Percentiles rank a stretch among this genome's conserved stretches.
phyloP scores from a whole-genome alignment of 2,888 invertebrate genomes.

The Mythimna pallens region DNA sequence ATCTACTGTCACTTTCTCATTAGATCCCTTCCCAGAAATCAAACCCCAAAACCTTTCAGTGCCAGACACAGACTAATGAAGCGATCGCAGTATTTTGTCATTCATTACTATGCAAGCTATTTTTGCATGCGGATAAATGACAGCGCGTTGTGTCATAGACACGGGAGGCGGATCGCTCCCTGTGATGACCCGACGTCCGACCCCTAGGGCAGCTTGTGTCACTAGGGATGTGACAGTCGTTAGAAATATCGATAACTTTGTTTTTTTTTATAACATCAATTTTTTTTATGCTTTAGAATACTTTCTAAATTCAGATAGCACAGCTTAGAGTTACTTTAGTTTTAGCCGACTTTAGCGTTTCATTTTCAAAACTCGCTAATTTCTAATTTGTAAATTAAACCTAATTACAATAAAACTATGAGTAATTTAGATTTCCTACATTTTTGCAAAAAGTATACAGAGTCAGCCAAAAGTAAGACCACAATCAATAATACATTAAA shows the following conservation, averaged over 20 bases:
- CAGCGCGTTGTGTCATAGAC: slow-evolving; percentile 79
- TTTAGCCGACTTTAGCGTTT: no score
- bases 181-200: slow-evolving; percentile 82
- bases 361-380: no score
- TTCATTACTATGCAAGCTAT: slow-evolving; percentile 59
- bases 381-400: no score
- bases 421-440: no score
- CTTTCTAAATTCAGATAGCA: no score
- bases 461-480: no score
- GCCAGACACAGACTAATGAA: slow-evolving; percentile 38
- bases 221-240: slow-evolving; percentile 63
- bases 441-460: no score
- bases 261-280: neutral
- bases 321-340: no score
- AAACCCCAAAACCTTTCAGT: slow-evolving; percentile 14
- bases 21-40: neutral
- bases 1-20: neutral
- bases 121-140: slow-evolving; percentile 77
- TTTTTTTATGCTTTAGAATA: neutral
- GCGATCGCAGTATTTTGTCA: slow-evolving; percentile 48
- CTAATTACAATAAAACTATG: no score
- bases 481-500: no score
- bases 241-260: slow-evolving; percentile 13
- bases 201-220: slow-evolving; percentile 74
- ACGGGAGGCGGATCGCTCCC: slow-evolving; percentile 78